Evolutionary conservation across 2,888 invertebrate species (phyloP).

Genomic region (Parasteatoda lunata): DNA sequence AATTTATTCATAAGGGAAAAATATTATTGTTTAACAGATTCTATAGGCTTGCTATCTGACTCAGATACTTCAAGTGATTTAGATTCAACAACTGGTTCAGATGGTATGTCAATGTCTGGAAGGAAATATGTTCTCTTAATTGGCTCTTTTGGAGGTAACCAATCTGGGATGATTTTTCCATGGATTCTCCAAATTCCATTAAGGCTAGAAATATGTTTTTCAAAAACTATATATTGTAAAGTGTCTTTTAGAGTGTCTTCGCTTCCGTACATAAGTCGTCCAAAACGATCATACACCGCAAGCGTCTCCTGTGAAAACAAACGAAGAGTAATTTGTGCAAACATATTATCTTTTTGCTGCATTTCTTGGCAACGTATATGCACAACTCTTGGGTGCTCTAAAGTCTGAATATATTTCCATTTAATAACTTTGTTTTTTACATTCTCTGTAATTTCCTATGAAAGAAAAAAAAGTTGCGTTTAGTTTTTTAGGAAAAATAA

Average conservation of each 20-base stretch:
- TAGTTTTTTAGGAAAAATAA: not conserved
- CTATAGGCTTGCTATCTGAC: too few relatives aligned
- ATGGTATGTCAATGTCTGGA: slow-evolving; percentile 24
- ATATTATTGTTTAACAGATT: too few relatives aligned
- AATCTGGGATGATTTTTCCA: slow-evolving; percentile 92
- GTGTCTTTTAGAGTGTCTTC: slow-evolving; percentile 93
- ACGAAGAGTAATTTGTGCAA: slow-evolving; percentile 91
- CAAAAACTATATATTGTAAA: slow-evolving; percentile 96
- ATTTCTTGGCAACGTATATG: slow-evolving; percentile 87
- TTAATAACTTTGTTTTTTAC: slow-evolving; percentile 83
- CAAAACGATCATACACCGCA: slow-evolving; percentile 96
- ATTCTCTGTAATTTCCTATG: slow-evolving; percentile 84
- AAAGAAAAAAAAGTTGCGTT: slow-evolving; percentile 54
- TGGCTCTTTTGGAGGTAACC: slow-evolving; percentile 79
- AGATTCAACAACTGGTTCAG: not conserved
- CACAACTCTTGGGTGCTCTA: slow-evolving; percentile 90
- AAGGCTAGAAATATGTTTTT: slow-evolving; percentile 92
- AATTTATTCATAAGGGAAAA: too few relatives aligned
- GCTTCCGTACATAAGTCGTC: slow-evolving; percentile 92
- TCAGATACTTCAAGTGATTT: not conserved
- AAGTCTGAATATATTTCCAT: slow-evolving; percentile 89
- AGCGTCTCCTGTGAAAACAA: slow-evolving; percentile 92
- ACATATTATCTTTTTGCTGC: slow-evolving; percentile 87
- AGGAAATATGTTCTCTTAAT: slow-evolving; percentile 24
- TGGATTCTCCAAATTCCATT: slow-evolving; percentile 96